Evolutionary conservation across 92 coral and sea anemone genomes (phyloP), one percentile per base, ranked within the genome.

Genomic region (Zoanthus sansibaricus): DNA sequence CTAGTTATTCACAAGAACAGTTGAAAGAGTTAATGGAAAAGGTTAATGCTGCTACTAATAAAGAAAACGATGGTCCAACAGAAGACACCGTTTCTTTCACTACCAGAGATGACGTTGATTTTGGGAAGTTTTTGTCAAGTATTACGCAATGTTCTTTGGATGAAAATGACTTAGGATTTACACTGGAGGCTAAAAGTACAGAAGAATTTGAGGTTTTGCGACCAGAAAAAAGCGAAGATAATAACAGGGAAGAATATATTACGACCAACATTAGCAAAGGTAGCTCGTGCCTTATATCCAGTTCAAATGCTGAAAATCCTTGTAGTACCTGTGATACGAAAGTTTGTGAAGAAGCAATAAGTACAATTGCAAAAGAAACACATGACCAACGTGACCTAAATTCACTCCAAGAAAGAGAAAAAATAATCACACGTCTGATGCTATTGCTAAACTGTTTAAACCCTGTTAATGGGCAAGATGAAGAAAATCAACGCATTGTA

Each of bases 161-260:
- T 3, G 73, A 48, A 71, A 80, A 49, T 21, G 61, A 46, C 5
- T 52, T 37, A 46, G n/a, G 21, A 4, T 64, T 5, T 18, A 18
- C 47, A 0, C 59, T 20, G 15, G 75, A 47, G 32, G 61, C 20
- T 30, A 67, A 66, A 25, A 45, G 44, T 49, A 80, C 62, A 18
- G 85, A 67, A 68, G 85, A 80, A 7, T 25, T 46, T 66, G 85
- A 80, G 21, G 47, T 67, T 55, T 5, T 66, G 47, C 46, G 75
- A 47, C 0, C 18, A 76, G 61, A 75, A 21, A 67, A 67, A 49
- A 75, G 31, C 79, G 79, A 25, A 25, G 25, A 25, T 25, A 25
- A 25, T 25, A 25, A 25, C 25, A 25, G 18, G 68, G 64, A 62
- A 4, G 32, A 42, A 44, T 37, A 10, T 64, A 14, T n/a, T 20